These are phyloP conservation scores for Chalcis sispes DNA, from an alignment of 2,888 invertebrate genomes.

Conservation along the genomic window DNA sequence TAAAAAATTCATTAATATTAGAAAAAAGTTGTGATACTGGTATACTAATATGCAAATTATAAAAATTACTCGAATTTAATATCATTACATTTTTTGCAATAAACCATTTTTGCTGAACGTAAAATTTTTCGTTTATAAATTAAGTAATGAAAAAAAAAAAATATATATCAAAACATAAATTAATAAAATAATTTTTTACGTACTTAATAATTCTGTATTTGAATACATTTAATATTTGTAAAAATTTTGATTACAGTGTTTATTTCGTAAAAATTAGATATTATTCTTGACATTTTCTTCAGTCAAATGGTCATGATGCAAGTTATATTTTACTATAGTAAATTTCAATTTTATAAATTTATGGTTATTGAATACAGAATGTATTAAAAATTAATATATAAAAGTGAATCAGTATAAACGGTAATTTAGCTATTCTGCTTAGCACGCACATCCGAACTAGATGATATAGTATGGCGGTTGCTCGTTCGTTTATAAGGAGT, in stretches of 20 bases:
- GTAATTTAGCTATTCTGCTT: too few relatives aligned
- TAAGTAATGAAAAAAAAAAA: too few relatives aligned
- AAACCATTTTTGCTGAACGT: neutral
- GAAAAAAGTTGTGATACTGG: conserved; percentile 50
- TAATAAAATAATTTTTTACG: conserved; percentile 27
- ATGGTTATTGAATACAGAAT: conserved; percentile 47
- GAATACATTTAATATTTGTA: conserved; percentile 33
- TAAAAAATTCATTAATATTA: conserved; percentile 35
- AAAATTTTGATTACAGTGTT: conserved; percentile 40
- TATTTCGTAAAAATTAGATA: conserved; percentile 22
- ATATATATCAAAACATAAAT: conserved; percentile 22
- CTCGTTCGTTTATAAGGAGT: too few relatives aligned
- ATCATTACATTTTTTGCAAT: conserved; percentile 3
- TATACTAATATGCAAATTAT: conserved; percentile 33
- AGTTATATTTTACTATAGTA: conserved; percentile 40
- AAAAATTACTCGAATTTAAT: conserved; percentile 42
- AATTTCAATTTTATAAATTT: conserved; percentile 9
- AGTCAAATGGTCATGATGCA: conserved; percentile 53
- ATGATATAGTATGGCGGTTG: too few relatives aligned
- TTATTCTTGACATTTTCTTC: conserved; percentile 44
- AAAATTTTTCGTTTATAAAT: too few relatives aligned
- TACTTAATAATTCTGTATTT: conserved; percentile 50
- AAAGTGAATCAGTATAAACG: too few relatives aligned
- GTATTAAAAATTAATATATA: conserved; percentile 16
- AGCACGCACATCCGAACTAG: too few relatives aligned